Evolutionary conservation across 2,797 vertebrate species (phyloP).

Genomic region (Kryptolebias ocellatus): DNA sequence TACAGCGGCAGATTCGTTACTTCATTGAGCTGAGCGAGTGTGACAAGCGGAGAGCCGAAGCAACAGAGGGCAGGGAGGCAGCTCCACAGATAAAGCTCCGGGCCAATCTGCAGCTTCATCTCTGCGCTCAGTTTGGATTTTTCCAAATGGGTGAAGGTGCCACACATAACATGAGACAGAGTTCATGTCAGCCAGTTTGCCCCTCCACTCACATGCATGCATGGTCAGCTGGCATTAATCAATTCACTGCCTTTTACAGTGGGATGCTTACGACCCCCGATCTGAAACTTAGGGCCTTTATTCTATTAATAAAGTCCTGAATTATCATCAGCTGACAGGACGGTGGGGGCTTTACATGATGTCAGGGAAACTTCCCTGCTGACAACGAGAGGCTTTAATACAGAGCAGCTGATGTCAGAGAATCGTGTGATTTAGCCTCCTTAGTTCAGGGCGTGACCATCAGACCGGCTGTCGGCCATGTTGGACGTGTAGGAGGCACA

Average conservation of each 20-base stretch:
- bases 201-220: constrained; percentile 59
- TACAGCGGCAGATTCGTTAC: constrained; percentile 80
- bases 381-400: no score
- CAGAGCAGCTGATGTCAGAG: no score
- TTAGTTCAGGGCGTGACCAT: no score
- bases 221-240: constrained; percentile 58
- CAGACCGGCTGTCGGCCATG: no score
- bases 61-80: constrained; percentile 66
- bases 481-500: no score
- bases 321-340: constrained; percentile 64
- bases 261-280: constrained; percentile 54
- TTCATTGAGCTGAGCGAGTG: constrained; percentile 78
- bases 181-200: constrained; percentile 50
- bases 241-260: constrained; percentile 59
- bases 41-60: constrained; percentile 78
- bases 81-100: constrained; percentile 66
- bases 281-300: constrained; percentile 43
- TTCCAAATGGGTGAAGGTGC: constrained; percentile 66
- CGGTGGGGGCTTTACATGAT: constrained; percentile 18
- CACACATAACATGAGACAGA: constrained; percentile 51
- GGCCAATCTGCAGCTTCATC: constrained; percentile 70
- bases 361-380: not conserved
- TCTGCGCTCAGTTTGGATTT: constrained; percentile 63
- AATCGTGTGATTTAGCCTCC: no score
- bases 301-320: constrained; percentile 65